These are phyloP conservation scores for Fistularia commersonii DNA, from an alignment of 2,797 vertebrate species.

Conservation along the genomic window DNA sequence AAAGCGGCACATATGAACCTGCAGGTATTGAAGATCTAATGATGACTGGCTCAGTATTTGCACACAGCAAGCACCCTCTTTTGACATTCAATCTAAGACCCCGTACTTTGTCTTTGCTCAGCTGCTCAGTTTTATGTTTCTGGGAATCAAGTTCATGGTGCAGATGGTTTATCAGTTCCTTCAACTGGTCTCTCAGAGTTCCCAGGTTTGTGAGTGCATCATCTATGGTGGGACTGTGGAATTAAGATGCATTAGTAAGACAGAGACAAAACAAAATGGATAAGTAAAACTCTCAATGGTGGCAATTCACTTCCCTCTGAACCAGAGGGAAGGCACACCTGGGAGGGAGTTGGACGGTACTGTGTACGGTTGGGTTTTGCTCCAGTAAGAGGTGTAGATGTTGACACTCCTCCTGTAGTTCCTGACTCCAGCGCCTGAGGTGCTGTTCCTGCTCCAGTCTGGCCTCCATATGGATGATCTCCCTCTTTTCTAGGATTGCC, in stretches of 20 bases:
- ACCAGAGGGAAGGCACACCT: conserved; percentile 36
- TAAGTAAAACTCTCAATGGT: background rate
- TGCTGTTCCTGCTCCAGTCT: conserved; percentile 54
- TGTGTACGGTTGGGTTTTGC: conserved; percentile 29
- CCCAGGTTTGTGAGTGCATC: conserved; percentile 52
- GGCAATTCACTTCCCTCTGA: background rate
- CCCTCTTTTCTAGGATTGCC: conserved; percentile 42
- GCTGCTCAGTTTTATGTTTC: conserved; percentile 40
- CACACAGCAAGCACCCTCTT: background rate
- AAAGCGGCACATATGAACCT: background rate
- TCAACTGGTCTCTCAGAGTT: conserved; percentile 57
- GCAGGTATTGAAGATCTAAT: background rate
- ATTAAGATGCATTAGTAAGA: background rate
- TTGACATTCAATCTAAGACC: background rate
- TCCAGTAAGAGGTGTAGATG: conserved; percentile 45
- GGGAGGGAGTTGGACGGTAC: conserved; percentile 8
- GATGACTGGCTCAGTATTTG: conserved; percentile 1
- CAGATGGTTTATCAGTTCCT: conserved; percentile 53
- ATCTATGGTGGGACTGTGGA: conserved; percentile 45
- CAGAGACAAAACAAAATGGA: too few relatives aligned
- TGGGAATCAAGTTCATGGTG: conserved; percentile 60
- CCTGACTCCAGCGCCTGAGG: conserved; percentile 36
- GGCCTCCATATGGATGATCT: conserved; percentile 26
- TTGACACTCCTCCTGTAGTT: conserved; percentile 51
- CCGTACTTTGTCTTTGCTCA: conserved; percentile 65